phyloP scores from a whole-genome alignment of 1,140 invertebrate species.

The Pseudomyrmex concolor region DNA sequence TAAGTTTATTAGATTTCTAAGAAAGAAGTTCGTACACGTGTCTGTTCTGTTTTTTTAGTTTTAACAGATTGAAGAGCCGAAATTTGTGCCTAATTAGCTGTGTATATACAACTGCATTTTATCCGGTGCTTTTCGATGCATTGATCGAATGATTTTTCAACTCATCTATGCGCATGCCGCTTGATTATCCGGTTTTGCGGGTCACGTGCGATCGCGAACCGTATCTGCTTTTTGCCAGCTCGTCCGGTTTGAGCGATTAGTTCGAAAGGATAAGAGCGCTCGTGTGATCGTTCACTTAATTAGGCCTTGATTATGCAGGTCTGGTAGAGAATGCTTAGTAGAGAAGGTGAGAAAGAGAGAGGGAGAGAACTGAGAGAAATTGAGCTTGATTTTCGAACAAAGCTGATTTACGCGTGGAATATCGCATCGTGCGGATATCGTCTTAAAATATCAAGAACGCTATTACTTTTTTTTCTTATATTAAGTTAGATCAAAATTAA shows the following conservation, averaged over 20 bases:
- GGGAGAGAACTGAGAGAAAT: constrained; percentile 20
- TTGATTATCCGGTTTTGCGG: constrained; percentile 62
- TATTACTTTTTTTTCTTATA: background rate
- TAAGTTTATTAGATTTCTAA: background rate
- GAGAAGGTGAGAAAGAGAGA: background rate
- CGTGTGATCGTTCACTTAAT: constrained; percentile 69
- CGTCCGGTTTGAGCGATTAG: constrained; percentile 48
- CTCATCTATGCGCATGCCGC: constrained; percentile 10
- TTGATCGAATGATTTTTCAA: background rate
- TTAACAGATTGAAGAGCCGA: background rate
- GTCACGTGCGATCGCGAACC: constrained; percentile 52
- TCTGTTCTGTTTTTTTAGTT: background rate
- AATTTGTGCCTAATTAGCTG: background rate
- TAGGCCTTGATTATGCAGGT: constrained; percentile 73
- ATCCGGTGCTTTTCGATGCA: background rate
- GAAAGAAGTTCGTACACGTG: background rate
- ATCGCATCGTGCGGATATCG: constrained; percentile 1
- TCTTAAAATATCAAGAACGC: background rate
- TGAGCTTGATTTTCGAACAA: constrained; percentile 40
- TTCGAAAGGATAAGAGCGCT: constrained; percentile 62
- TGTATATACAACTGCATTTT: background rate
- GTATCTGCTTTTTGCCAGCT: constrained; percentile 62
- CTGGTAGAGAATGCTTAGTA: constrained; percentile 53
- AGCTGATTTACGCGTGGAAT: constrained; percentile 39
- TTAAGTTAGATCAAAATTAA: background rate